Percentiles rank a stretch among this genome's conserved stretches.
phyloP scores from a whole-genome alignment of 2,888 invertebrate genomes.

The Spicauda simplicius region DNA sequence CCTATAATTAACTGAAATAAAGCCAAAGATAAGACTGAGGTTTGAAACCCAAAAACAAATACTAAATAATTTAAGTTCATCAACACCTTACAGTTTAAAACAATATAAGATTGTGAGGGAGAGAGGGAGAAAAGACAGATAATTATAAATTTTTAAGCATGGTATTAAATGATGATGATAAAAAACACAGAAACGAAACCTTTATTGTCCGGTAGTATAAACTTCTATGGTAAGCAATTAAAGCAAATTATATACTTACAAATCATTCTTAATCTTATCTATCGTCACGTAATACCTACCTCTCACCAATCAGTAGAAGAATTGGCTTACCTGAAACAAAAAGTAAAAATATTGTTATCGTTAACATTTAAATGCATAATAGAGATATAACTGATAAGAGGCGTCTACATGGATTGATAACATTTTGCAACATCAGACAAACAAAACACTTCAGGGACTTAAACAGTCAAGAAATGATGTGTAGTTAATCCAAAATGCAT shows the following conservation, averaged over 20 bases:
- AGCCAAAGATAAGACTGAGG: too few species aligned
- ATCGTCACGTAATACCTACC: conserved; percentile 23
- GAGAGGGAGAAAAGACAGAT: too few species aligned
- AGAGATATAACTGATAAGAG: not conserved
- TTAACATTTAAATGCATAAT: not conserved
- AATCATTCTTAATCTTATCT: conserved; percentile 18
- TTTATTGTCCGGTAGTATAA: not conserved
- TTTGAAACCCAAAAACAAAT: too few species aligned
- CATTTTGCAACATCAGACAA: not conserved
- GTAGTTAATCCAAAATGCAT: not conserved
- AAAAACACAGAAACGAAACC: conserved; percentile 1
- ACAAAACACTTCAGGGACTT: conserved; percentile 14
- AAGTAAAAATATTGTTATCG: conserved; percentile 37
- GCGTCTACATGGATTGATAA: not conserved
- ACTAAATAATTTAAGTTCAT: too few species aligned
- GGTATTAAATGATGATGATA: not conserved
- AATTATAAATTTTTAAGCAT: too few species aligned
- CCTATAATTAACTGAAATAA: too few species aligned
- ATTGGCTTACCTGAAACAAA: conserved; percentile 57
- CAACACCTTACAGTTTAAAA: not conserved
- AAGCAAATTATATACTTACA: conserved; percentile 10
- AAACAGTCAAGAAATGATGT: not conserved
- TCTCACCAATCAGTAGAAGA: conserved; percentile 25
- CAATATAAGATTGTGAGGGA: too few species aligned
- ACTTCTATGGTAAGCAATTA: conserved; percentile 2